Evolutionary conservation across 2,797 vertebrate species (phyloP).

Genomic region (Cuculus canorus): DNA sequence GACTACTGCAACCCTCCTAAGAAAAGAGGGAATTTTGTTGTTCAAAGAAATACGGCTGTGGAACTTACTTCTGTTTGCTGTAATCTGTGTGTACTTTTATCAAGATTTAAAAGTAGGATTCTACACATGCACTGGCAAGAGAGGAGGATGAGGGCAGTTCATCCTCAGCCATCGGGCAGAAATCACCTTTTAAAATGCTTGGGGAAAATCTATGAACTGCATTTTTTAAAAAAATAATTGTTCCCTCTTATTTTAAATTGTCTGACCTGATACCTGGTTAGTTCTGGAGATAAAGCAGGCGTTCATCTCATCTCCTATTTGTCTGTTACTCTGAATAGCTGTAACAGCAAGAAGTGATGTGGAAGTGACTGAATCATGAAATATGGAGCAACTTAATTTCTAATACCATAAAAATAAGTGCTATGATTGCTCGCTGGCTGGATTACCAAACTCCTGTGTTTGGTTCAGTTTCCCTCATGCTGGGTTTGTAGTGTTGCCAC

Average conservation of each 20-base stretch:
- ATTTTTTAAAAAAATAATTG: not conserved
- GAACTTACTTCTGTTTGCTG: not conserved
- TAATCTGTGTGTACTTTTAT: conserved; percentile 29
- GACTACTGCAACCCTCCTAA: not conserved
- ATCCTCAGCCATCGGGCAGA: not conserved
- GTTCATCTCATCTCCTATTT: not conserved
- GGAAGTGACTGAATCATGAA: not conserved
- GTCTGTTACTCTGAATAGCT: not conserved
- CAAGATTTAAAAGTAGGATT: conserved; percentile 38
- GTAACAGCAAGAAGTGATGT: not conserved
- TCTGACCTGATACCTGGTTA: not conserved
- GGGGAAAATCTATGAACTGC: not conserved
- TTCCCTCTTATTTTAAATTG: not conserved
- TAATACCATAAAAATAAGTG: not conserved
- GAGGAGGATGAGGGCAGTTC: not conserved
- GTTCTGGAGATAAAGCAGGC: not conserved
- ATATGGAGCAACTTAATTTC: not conserved
- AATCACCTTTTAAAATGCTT: not conserved
- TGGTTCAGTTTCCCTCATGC: not conserved
- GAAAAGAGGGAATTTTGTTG: not conserved
- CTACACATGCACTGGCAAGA: not conserved
- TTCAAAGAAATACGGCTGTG: not conserved
- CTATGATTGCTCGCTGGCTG: not conserved
- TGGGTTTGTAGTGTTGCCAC: not conserved
- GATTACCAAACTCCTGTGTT: not conserved